Percentiles rank a stretch among this genome's conserved stretches.
These are phyloP conservation scores for Hoplodrina ambigua DNA, from an alignment of 2,888 invertebrate genomes.

Conservation along the genomic window DNA sequence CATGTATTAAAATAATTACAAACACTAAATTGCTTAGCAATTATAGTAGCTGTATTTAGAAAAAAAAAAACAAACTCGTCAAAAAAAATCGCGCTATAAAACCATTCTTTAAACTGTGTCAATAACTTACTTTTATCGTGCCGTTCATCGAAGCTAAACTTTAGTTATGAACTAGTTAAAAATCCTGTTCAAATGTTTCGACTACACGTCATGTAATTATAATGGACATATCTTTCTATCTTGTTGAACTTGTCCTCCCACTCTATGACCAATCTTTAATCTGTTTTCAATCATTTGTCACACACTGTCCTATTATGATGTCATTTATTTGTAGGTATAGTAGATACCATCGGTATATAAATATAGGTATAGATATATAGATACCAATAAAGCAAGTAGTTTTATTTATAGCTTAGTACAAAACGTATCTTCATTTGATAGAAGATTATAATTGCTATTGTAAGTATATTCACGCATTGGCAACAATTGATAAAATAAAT, in stretches of 20 bases:
- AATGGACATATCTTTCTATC: conserved; percentile 31
- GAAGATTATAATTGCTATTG: neutral
- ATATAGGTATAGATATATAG: too few relatives aligned
- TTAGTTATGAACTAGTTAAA: conserved; percentile 22
- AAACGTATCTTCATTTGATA: neutral
- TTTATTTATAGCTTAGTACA: neutral
- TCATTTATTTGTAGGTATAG: conserved; percentile 16
- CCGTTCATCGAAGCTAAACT: conserved; percentile 11
- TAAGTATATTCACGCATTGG: too few relatives aligned
- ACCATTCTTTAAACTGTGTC: conserved; percentile 44
- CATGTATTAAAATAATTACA: conserved; percentile 12
- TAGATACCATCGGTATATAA: too few relatives aligned
- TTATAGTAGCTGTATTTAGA: conserved; percentile 29
- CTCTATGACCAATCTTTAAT: conserved; percentile 37
- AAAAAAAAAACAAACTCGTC: conserved; percentile 1
- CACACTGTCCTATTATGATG: conserved; percentile 12
- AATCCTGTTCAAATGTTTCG: conserved; percentile 24
- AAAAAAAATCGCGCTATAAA: conserved; percentile 40
- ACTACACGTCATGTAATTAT: conserved; percentile 35
- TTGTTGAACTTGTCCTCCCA: conserved; percentile 52
- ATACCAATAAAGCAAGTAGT: neutral
- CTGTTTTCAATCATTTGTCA: conserved; percentile 38
- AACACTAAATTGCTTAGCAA: conserved; percentile 11
- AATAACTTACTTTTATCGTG: conserved; percentile 38
- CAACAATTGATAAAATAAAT: neutral